Percentiles rank a stretch among this genome's conserved stretches.
Evolutionary conservation across 2,797 vertebrate genomes (phyloP).

Genomic region (Ataeniobius toweri): DNA sequence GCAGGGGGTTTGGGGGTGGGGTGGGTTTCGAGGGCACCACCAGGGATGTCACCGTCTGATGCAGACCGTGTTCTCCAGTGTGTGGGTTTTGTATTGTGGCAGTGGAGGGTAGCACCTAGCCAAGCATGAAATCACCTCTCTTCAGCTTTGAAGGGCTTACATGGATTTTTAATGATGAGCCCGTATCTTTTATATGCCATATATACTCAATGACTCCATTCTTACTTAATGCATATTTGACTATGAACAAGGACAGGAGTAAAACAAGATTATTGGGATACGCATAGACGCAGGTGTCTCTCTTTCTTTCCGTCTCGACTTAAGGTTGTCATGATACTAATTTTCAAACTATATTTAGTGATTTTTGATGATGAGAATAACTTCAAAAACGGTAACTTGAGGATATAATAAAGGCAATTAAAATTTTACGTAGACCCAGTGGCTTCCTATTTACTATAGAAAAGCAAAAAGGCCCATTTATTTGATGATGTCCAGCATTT

Average conservation of each 20-base stretch:
- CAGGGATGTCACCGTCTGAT: slow-evolving; percentile 74
- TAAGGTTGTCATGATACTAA: slow-evolving; percentile 32
- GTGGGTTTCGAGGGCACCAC: slow-evolving; percentile 48
- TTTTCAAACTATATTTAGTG: slow-evolving; percentile 49
- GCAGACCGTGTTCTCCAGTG: slow-evolving; percentile 30
- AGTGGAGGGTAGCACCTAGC: slow-evolving; percentile 62
- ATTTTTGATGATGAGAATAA: neutral
- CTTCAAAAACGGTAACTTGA: neutral
- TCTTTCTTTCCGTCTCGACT: slow-evolving; percentile 36
- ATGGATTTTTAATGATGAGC: slow-evolving; percentile 84
- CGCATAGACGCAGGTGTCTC: slow-evolving; percentile 50
- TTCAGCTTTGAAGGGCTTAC: slow-evolving; percentile 81
- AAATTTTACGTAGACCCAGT: neutral
- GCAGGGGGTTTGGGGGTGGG: neutral
- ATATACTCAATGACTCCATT: slow-evolving; percentile 83
- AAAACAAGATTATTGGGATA: slow-evolving; percentile 78
- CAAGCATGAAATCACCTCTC: slow-evolving; percentile 85
- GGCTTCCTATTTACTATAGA: neutral
- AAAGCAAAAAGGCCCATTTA: neutral
- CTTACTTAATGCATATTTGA: slow-evolving; percentile 81
- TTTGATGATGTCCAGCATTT: neutral
- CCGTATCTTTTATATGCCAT: slow-evolving; percentile 82
- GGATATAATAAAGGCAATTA: neutral
- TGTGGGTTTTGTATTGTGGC: slow-evolving; percentile 25
- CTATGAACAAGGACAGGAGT: slow-evolving; percentile 63